Conservation (phyloP, 2,888 invertebrate genomes). For the Apamea crenata region DNA sequence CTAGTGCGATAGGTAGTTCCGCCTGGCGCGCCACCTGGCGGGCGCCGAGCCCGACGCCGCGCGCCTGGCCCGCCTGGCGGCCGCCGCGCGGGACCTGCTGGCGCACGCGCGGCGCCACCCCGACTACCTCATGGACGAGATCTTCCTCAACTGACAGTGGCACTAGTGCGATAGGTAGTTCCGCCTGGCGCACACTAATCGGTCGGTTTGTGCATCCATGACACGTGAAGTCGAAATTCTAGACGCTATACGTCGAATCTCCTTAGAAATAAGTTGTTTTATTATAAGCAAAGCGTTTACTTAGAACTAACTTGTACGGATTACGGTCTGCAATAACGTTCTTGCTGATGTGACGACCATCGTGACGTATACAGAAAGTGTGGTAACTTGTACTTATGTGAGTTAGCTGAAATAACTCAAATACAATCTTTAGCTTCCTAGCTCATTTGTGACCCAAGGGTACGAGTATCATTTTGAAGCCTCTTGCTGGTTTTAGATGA, state of each 20-base stretch:
- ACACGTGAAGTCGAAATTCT: constrained; percentile 27
- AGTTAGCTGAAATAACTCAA: neutral
- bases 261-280: constrained; percentile 36
- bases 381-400: neutral
- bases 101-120: no score
- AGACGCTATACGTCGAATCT: constrained; percentile 59
- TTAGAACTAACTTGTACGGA: neutral
- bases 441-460: neutral
- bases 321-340: neutral
- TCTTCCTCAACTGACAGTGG: no score
- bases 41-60: no score
- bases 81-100: no score
- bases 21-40: no score
- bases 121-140: no score
- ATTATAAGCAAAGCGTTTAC: constrained; percentile 29
- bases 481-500: neutral
- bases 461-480: neutral
- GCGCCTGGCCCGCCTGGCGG: no score
- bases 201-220: no score
- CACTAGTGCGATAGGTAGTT: no score
- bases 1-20: no score
- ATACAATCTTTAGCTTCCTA: neutral
- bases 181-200: no score
- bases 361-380: no score
- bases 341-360: neutral